These are phyloP conservation scores for Sphenodon punctatus DNA, from an alignment of 2,797 vertebrate genomes.

Conservation along the genomic window DNA sequence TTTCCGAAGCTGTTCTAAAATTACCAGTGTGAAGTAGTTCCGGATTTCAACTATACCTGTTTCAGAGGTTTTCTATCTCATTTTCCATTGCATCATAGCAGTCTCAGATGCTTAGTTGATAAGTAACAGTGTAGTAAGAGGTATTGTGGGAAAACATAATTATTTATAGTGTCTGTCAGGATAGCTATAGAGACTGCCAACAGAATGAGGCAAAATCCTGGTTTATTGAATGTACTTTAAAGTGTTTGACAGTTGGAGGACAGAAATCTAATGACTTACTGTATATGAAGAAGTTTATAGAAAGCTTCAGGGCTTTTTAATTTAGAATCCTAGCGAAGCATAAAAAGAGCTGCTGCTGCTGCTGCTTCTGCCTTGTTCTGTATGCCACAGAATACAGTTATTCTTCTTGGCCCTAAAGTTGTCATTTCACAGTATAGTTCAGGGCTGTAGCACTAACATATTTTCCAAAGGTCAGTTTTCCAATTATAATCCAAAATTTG, in stretches of 20 bases:
- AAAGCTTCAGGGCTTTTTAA: constrained; percentile 11
- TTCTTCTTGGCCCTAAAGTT: constrained; percentile 67
- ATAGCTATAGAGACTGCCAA: neutral
- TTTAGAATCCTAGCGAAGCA: constrained; percentile 24
- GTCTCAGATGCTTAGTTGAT: neutral
- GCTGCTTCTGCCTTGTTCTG: constrained; percentile 19
- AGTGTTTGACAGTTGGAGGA: constrained; percentile 33
- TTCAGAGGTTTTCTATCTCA: neutral
- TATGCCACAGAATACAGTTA: constrained; percentile 55
- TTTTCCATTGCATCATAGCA: neutral
- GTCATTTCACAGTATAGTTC: constrained; percentile 50
- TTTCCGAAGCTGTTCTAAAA: neutral
- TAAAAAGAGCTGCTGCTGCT: neutral
- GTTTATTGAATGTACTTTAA: neutral
- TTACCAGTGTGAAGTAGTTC: neutral
- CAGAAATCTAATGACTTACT: constrained; percentile 18
- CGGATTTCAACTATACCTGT: neutral
- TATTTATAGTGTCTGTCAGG: constrained; percentile 33
- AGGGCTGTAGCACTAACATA: constrained; percentile 70
- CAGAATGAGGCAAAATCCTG: neutral
- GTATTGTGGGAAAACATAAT: neutral
- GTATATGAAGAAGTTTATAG: neutral
- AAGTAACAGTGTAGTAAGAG: neutral
- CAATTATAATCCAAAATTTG: constrained; percentile 77
- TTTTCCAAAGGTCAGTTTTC: constrained; percentile 80